Evolutionary conservation across 1,140 invertebrate genomes (phyloP).

Genomic region (Drosophila pseudoobscura): DNA sequence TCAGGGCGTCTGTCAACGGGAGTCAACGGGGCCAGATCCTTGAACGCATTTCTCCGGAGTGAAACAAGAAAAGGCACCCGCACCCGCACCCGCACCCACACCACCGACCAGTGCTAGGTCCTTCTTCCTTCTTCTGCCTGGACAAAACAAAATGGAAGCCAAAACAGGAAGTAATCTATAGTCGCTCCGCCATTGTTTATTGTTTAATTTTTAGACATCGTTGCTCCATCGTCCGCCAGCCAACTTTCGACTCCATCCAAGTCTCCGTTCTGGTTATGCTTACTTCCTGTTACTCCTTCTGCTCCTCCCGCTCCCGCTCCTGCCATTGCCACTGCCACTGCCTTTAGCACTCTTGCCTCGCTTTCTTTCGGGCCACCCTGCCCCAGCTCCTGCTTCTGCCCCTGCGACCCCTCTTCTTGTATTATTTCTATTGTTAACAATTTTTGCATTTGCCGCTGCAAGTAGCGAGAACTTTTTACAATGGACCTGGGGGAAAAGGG

Average conservation of each 20-base stretch:
- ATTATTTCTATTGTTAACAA: conserved; percentile 81
- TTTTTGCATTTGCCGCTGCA: conserved; percentile 77
- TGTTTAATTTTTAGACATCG: conserved; percentile 80
- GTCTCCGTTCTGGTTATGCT: conserved; percentile 45
- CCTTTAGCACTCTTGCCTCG: neutral
- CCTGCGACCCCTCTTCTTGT: conserved; percentile 20
- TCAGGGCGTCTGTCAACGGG: conserved; percentile 2
- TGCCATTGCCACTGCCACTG: conserved; percentile 1
- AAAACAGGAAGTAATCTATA: conserved; percentile 82
- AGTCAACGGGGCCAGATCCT: neutral
- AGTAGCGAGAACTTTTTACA: conserved; percentile 78
- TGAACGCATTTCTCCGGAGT: no score
- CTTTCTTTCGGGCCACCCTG: conserved; percentile 15
- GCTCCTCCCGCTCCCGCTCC: neutral
- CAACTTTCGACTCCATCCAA: conserved; percentile 46
- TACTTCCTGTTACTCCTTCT: conserved; percentile 28
- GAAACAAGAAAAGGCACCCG: conserved; percentile 2
- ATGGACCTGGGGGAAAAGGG: conserved; percentile 44
- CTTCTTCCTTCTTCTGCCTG: conserved; percentile 5
- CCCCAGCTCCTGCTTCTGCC: no score
- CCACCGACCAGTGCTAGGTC: no score
- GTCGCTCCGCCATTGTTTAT: conserved; percentile 79
- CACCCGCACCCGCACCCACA: neutral
- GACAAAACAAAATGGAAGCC: conserved; percentile 65
- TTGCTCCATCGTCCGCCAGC: conserved; percentile 44